Evolutionary conservation across 2,888 invertebrate genomes (phyloP).

Genomic region (Liposcelis brunnea): DNA sequence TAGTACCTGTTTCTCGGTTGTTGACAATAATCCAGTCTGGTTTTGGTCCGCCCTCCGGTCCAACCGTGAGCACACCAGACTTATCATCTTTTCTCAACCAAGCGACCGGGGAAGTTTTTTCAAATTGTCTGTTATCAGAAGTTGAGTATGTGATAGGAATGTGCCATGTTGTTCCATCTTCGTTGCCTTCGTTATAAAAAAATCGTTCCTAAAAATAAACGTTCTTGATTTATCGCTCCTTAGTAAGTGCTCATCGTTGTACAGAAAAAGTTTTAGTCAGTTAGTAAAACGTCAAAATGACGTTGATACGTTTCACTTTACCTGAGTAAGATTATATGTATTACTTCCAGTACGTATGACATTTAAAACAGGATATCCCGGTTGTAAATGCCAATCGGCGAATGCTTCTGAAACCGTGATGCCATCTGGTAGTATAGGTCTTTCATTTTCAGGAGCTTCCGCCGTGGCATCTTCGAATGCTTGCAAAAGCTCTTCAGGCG

Average conservation of each 20-base stretch:
- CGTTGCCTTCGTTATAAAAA: not conserved
- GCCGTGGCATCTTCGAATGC: conserved; percentile 18
- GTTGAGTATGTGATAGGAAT: conserved; percentile 37
- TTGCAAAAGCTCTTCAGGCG: conserved; percentile 22
- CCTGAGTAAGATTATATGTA: not conserved
- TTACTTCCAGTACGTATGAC: conserved; percentile 11
- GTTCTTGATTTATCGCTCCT: too few species aligned
- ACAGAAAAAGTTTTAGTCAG: too few species aligned
- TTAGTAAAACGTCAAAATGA: too few species aligned
- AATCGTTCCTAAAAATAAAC: conserved; percentile 10
- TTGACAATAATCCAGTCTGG: conserved; percentile 43
- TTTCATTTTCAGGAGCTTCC: not conserved
- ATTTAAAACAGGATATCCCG: conserved; percentile 15
- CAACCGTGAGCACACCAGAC: conserved; percentile 12
- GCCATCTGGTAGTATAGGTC: not conserved
- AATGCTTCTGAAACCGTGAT: conserved; percentile 9
- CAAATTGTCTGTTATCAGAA: conserved; percentile 28
- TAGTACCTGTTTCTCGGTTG: conserved; percentile 39
- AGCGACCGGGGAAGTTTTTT: conserved; percentile 28
- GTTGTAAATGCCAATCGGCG: conserved; percentile 13
- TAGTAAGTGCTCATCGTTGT: too few species aligned
- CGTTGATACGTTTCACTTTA: too few species aligned
- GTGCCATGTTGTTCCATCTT: conserved; percentile 27
- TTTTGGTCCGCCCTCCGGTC: conserved; percentile 20
- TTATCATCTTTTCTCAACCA: conserved; percentile 32